Evolutionary conservation across 2,113 vertebrate species (phyloP).

Genomic region (Hippolais icterina): DNA sequence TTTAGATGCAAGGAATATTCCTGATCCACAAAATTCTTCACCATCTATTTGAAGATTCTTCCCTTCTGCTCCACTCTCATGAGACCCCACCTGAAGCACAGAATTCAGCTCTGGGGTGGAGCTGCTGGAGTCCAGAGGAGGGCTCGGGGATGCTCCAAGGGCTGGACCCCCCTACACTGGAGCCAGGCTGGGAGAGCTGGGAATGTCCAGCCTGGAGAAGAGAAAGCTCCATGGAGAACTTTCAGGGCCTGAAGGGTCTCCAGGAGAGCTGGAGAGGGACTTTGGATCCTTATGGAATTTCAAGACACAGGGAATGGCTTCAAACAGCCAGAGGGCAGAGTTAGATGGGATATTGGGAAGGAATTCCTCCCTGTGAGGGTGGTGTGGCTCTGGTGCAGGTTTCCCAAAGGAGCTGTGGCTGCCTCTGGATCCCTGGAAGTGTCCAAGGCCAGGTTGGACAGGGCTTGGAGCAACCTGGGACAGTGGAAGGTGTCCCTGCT

Average conservation of each 20-base stretch:
- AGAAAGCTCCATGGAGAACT: fast-evolving
- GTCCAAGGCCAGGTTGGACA: fast-evolving
- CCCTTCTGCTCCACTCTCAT: not conserved
- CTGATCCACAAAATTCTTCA: not conserved
- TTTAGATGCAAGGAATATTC: not conserved
- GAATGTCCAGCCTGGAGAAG: not conserved
- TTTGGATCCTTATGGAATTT: fast-evolving
- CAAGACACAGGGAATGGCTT: not conserved
- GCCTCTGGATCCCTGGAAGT: not conserved
- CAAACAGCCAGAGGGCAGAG: fast-evolving
- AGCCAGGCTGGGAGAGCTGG: not conserved
- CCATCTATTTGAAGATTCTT: not conserved
- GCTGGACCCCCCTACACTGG: not conserved
- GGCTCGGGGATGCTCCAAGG: fast-evolving
- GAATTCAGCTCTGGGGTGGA: not conserved
- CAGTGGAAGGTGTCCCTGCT: not conserved
- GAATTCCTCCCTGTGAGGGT: fast-evolving
- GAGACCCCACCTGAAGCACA: not conserved
- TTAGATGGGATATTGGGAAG: not conserved
- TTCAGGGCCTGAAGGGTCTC: not conserved
- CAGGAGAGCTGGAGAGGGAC: not conserved
- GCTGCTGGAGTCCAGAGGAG: not conserved
- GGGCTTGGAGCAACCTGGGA: not conserved
- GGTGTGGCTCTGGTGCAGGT: fast-evolving
- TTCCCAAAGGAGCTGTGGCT: not conserved